Evolutionary conservation across 1,140 invertebrate species (phyloP).

Genomic region (Conopomorpha cramerella): DNA sequence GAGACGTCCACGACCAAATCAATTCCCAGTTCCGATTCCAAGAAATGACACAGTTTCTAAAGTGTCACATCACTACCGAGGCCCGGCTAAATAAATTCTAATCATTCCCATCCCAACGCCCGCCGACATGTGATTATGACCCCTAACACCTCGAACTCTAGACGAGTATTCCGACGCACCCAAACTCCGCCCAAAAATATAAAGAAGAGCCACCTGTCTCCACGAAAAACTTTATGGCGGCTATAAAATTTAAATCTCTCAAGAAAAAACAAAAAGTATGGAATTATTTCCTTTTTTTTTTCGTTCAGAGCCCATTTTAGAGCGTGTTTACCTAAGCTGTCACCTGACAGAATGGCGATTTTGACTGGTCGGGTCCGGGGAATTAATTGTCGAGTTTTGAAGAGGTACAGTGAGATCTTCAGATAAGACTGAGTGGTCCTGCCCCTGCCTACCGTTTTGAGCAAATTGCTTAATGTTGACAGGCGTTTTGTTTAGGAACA

Average conservation of each 20-base stretch:
- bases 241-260: conserved; percentile 57
- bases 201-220: conserved; percentile 58
- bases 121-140: conserved; percentile 45
- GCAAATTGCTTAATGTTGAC: conserved; percentile 41
- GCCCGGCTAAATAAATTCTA: conserved; percentile 53
- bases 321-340: conserved; percentile 58
- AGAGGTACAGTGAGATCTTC: conserved; percentile 48
- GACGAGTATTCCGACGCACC: conserved; percentile 22
- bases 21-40: conserved; percentile 55
- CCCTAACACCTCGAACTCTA: conserved; percentile 29
- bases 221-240: conserved; percentile 56
- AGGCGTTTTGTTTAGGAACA: too few relatives aligned
- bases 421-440: conserved; percentile 27
- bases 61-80: conserved; percentile 57
- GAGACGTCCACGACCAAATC: conserved; percentile 50
- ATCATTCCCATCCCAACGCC: conserved; percentile 18
- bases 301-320: conserved; percentile 48
- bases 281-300: conserved; percentile 37
- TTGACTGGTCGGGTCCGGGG: conserved; percentile 42
- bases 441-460: conserved; percentile 23
- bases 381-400: conserved; percentile 52
- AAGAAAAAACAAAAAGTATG: conserved; percentile 48
- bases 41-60: conserved; percentile 57
- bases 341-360: conserved; percentile 55
- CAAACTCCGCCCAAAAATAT: conserved; percentile 42